Conservation (phyloP, 2,113 vertebrate species). For the Poeciliopsis turrubarensis region DNA sequence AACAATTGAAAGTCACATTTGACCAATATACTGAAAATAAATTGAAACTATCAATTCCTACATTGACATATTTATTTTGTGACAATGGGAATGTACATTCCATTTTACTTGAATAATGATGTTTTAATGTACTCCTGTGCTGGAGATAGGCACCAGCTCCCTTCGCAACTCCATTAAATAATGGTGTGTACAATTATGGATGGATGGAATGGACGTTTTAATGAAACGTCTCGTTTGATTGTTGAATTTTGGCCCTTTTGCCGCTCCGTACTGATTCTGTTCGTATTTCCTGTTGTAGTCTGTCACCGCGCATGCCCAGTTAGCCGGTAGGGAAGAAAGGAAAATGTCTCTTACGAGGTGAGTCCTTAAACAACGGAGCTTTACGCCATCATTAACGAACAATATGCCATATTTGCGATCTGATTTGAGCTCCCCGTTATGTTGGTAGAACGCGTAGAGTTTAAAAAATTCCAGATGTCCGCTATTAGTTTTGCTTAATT, state of each 20-base stretch:
- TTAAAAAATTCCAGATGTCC: fast-evolving
- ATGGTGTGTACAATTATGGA: too few relatives aligned
- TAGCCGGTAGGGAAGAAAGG: conserved; percentile 60
- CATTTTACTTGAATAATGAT: background rate
- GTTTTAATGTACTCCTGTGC: background rate
- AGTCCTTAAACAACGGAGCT: conserved; percentile 19
- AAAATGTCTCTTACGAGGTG: conserved; percentile 92
- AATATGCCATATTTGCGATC: background rate
- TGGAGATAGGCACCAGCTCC: too few relatives aligned
- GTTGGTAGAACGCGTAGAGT: fast-evolving
- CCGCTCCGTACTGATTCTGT: background rate
- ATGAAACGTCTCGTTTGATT: background rate
- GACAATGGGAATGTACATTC: too few relatives aligned
- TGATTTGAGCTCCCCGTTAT: fast-evolving
- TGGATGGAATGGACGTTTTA: too few relatives aligned
- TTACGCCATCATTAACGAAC: background rate
- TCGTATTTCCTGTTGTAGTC: background rate
- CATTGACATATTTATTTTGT: too few relatives aligned
- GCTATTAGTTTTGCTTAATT: background rate
- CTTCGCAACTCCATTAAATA: too few relatives aligned
- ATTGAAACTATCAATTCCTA: too few relatives aligned
- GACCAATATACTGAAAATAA: too few relatives aligned
- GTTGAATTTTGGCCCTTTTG: background rate
- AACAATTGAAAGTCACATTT: background rate
- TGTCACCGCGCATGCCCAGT: conserved; percentile 53